A percentile compares a stretch with the other conserved stretches of the same genome.
Evolutionary conservation across 1,140 invertebrate genomes (phyloP).

Genomic region (Colletes latitarsis): DNA sequence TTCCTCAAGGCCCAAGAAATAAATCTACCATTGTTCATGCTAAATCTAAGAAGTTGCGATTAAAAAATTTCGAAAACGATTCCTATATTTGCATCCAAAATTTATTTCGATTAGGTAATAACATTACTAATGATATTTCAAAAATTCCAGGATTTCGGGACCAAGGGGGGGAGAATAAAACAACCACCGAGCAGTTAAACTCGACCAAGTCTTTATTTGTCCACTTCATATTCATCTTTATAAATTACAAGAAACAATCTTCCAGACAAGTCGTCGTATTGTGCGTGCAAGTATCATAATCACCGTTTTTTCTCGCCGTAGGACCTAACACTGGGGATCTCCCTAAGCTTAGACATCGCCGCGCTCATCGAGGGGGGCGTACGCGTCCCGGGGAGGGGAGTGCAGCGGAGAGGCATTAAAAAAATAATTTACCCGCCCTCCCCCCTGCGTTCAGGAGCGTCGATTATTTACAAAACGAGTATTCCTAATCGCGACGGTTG

Average conservation of each 20-base stretch:
- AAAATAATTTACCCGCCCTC: slow-evolving; percentile 61
- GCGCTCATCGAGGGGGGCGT: neutral
- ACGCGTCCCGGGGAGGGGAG: neutral
- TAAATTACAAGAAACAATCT: slow-evolving; percentile 71
- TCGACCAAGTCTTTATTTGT: slow-evolving; percentile 49
- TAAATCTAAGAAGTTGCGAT: no score
- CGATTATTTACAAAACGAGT: slow-evolving; percentile 47
- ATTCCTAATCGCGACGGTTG: slow-evolving; percentile 1
- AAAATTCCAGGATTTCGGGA: no score
- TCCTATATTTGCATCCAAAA: no score
- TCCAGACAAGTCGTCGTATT: slow-evolving; percentile 58
- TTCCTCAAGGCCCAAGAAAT: no score
- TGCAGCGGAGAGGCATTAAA: slow-evolving; percentile 39
- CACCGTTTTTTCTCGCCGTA: slow-evolving; percentile 51
- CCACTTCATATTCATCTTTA: slow-evolving; percentile 60
- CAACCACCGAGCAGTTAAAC: neutral
- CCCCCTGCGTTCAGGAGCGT: slow-evolving; percentile 13
- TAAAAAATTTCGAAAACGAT: no score
- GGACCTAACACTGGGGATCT: slow-evolving; percentile 45
- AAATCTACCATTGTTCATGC: no score
- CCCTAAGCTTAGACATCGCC: slow-evolving; percentile 26
- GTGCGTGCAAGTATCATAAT: slow-evolving; percentile 63
- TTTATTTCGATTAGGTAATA: no score
- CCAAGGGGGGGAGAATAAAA: neutral
- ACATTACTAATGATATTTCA: no score